Evolutionary conservation across 2,797 vertebrate genomes (phyloP), one percentile per base, ranked within the genome.

Genomic region (Melanotaenia maccullochi): DNA sequence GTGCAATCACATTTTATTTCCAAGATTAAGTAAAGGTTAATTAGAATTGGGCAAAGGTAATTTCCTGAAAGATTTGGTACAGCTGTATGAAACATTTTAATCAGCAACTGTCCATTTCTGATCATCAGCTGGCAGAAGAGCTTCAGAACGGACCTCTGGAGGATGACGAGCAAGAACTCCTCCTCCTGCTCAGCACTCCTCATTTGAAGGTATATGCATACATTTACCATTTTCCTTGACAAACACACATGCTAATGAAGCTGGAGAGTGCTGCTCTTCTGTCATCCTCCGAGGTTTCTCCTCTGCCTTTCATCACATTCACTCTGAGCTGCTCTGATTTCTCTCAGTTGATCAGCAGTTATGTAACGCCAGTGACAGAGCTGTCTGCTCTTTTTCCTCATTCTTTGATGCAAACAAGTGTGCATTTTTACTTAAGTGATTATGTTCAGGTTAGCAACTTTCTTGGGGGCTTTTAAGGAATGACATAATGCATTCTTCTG

Each of bases 131-230:
- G 77, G 95, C 96, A 71, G 97, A 98, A 71, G 97, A 97, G 83
- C 90, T 98, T 76, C 97, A 97, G 90, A 95, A 92, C 0, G 90
- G 96, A 44, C 90, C 93, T 0, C 92, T 96, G 87, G 95, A 94
- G 77, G 90, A 93, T 0, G 96, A 97, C 0, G 96, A 97, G 83
- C 94, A 92, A 75, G 97, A 98, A 67, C 93, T 98, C 49, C 93
- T 97, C 20, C 94, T 94, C 76, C 92, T 98, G 85, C 90, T 98
- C 85, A 96, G 95, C 73, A 95, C 95, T 44, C 97, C 97, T 59
- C 97, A 98, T 88, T 92, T 98, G 73, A 96, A 96, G 96, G 97
- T 98, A 93, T 18, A 22, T 16, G 25, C 28, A 25, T 51, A 58
- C 40, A 72, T 64, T 24, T 24, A 3, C 6, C 13, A 22, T 42